Base-by-base conservation (phyloP, 2,113 vertebrate genomes). In the Saguinus midas region DNA sequence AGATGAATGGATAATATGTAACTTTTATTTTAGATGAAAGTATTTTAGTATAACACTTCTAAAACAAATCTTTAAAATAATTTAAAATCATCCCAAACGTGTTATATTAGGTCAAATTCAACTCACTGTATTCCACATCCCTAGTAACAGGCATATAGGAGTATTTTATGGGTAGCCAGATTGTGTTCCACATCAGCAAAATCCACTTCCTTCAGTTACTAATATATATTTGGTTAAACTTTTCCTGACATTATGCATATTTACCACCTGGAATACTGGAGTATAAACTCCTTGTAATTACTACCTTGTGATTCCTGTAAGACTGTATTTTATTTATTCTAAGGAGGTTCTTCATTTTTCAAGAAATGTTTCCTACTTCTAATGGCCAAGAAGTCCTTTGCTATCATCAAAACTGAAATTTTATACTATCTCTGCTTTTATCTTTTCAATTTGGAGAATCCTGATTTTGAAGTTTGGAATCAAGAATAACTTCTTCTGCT, bases 11-110 rank as follows among this genome's bases (percentile, higher is more conserved):
- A 80, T 50, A 76, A 87, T 21, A 92, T 18, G 10, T 20, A 64
- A 85, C 76, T 84, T 80, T 97, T 73, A 79, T 87, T 94, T 92
- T 91, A 50, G 50, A 84, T 84, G 52, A 83, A 87, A 87, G 79
- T 72, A 83, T 83, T 73, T 92, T 55, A 80, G 52, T 40, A 27
- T 21, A 83, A 29, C 9, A 84, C 37, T 70, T 83, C 35, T 35
- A 89, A 92, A 95, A 64, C 52, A 80, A 80, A 88, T 32, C n/a
- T 29, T 88, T 81, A 81, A 73, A 50, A n/a, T 68, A 88, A 57
- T 45, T 78, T 82, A 35, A 89, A 84, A 64, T 70, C 29, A 92
- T 64, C 84, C 23, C 21, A 72, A 89, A 95, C 6, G 1, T 64
- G 18, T 89, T 64, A 72, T 8, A 61, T 88, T 58, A 79, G n/a